phyloP scores from a whole-genome alignment of 2,797 vertebrate genomes.

The Myotis findleyi region DNA sequence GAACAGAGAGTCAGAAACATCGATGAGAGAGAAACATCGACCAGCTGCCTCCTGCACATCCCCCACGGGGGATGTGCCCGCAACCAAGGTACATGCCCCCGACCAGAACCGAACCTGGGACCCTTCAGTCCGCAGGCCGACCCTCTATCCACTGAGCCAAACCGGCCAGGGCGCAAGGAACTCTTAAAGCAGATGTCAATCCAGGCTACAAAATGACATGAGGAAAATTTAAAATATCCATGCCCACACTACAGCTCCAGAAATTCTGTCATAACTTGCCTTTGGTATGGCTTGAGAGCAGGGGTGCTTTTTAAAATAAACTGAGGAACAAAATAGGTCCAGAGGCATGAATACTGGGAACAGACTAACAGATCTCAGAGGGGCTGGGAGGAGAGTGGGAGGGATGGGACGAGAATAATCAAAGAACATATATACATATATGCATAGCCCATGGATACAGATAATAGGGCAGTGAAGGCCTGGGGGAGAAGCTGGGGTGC shows the following conservation, averaged over 20 bases:
- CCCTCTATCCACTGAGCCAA: too few relatives aligned
- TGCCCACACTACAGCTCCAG: background rate
- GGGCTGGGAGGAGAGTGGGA: background rate
- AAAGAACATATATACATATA: background rate
- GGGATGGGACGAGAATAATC: background rate
- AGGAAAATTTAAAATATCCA: background rate
- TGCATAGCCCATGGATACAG: background rate
- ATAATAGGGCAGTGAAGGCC: background rate
- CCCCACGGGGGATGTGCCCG: too few relatives aligned
- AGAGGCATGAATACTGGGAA: background rate
- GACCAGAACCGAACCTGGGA: too few relatives aligned
- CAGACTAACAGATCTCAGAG: background rate
- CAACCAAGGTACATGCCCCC: too few relatives aligned
- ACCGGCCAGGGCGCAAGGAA: background rate
- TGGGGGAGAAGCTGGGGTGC: background rate
- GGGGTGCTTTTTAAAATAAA: background rate
- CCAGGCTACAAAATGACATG: background rate
- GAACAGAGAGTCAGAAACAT: too few relatives aligned
- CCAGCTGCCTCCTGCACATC: too few relatives aligned
- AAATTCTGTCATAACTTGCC: background rate
- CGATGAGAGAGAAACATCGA: too few relatives aligned
- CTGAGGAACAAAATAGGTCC: background rate
- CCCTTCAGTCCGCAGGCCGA: too few relatives aligned
- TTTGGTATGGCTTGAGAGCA: background rate
- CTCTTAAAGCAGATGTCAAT: background rate